Evolutionary conservation across 2,888 invertebrate genomes (phyloP).

Genomic region (Noctua fimbriata): DNA sequence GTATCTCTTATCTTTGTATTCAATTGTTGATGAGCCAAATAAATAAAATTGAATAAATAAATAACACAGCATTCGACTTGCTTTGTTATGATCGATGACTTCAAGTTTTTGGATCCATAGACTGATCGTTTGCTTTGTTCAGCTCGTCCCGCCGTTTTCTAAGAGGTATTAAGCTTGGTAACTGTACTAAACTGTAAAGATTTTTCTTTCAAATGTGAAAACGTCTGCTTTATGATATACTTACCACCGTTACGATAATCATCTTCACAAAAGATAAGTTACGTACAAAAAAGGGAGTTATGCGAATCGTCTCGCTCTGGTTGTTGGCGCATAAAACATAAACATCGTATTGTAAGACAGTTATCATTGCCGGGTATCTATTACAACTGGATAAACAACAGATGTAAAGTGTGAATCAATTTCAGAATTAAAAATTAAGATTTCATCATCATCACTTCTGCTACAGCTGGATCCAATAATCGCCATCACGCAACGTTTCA

Average conservation of each 20-base stretch:
- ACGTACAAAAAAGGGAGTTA: constrained; percentile 46
- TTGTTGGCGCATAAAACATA: constrained; percentile 32
- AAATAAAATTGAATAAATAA: no score
- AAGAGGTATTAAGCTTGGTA: neutral
- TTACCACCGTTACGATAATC: neutral
- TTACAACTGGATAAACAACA: neutral
- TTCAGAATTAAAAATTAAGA: neutral
- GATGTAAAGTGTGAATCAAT: neutral
- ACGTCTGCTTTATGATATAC: neutral
- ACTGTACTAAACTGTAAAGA: neutral
- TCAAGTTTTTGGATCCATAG: no score
- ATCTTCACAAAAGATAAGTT: constrained; percentile 13
- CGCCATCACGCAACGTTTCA: neutral
- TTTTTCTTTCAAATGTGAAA: neutral
- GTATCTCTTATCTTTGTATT: no score
- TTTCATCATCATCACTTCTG: neutral
- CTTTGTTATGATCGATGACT: no score
- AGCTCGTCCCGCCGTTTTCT: no score
- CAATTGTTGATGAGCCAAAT: no score
- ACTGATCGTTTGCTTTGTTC: no score
- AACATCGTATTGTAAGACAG: constrained; percentile 32
- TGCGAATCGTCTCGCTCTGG: constrained; percentile 52
- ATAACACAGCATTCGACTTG: no score
- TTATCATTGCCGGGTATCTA: constrained; percentile 17
- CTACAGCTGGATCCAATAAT: no score